These are phyloP conservation scores for Takifugu ocellatus DNA, from an alignment of 2,797 vertebrate species.

Conservation along the genomic window DNA sequence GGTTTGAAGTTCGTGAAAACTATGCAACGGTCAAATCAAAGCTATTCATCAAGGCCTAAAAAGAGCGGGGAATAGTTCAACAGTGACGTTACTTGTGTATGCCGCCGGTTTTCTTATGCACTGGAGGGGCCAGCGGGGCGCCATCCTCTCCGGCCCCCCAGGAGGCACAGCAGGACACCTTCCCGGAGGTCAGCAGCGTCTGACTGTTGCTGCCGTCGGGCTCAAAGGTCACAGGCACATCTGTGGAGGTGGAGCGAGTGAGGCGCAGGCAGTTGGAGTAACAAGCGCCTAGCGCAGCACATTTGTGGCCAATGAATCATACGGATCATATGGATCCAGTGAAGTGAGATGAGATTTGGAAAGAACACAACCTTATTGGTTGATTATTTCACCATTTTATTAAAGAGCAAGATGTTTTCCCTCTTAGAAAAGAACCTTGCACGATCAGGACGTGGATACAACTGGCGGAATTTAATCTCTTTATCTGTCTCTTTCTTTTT, in stretches of 20 bases:
- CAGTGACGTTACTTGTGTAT: conserved; percentile 76
- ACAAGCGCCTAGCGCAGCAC: background rate
- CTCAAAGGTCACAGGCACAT: conserved; percentile 90
- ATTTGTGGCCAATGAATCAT: background rate
- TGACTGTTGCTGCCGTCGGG: conserved; percentile 86
- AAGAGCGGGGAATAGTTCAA: background rate
- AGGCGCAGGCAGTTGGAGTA: background rate
- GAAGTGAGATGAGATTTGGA: background rate
- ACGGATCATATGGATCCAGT: background rate
- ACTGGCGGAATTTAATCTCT: no score
- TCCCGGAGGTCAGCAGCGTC: conserved; percentile 92
- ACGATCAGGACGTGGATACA: no score
- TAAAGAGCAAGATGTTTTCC: no score
- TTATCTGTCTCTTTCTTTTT: no score
- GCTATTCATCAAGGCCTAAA: no score
- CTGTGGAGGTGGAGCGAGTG: conserved; percentile 59
- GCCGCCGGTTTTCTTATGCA: conserved; percentile 74
- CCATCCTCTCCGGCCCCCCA: conserved; percentile 89
- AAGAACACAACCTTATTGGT: no score
- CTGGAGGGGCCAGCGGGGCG: conserved; percentile 81
- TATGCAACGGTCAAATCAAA: no score
- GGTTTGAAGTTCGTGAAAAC: no score
- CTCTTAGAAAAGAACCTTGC: no score
- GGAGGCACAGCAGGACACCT: conserved; percentile 85
- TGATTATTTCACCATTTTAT: no score